phyloP scores from a whole-genome alignment of 1,140 invertebrate species.

The Drosophila triauraria region DNA sequence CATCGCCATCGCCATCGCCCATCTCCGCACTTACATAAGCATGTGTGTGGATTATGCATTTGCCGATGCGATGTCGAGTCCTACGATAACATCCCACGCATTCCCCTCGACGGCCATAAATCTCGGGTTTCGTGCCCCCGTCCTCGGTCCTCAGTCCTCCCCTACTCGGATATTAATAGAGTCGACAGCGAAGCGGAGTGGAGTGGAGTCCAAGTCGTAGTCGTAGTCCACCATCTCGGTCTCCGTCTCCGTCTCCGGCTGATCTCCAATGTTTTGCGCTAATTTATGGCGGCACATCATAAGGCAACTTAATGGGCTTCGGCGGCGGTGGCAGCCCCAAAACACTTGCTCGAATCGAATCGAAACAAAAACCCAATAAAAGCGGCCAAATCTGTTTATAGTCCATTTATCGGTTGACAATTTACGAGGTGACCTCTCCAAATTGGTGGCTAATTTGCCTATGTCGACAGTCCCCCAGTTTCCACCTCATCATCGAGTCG shows the following conservation, averaged over 20 bases:
- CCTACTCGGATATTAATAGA: constrained; percentile 41
- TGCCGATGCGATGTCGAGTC: constrained; percentile 28
- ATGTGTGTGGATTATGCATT: constrained; percentile 34
- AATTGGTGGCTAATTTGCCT: constrained; percentile 18
- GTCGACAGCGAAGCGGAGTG: constrained; percentile 17
- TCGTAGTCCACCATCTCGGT: not conserved
- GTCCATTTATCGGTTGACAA: constrained; percentile 32
- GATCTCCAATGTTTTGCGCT: constrained; percentile 34
- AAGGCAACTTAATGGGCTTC: constrained; percentile 29
- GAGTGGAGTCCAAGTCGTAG: constrained; percentile 27
- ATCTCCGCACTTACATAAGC: constrained; percentile 6
- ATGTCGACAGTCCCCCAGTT: not conserved
- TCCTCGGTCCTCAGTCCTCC: not conserved
- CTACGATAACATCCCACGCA: constrained; percentile 47
- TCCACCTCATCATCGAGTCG: not conserved
- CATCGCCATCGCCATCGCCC: not conserved
- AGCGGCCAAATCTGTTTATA: constrained; percentile 11
- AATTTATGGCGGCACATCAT: constrained; percentile 39
- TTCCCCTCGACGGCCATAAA: constrained; percentile 43
- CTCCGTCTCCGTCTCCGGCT: constrained; percentile 1
- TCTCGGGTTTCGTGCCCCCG: constrained; percentile 4
- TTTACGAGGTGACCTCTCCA: constrained; percentile 16
- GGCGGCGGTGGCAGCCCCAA: not conserved
- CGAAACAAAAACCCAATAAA: not conserved
- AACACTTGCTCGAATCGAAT: constrained; percentile 31